Evolutionary conservation across 37 sponge, comb jelly and placozoan species (phyloP).

Genomic region (Tethya wilhelma): DNA sequence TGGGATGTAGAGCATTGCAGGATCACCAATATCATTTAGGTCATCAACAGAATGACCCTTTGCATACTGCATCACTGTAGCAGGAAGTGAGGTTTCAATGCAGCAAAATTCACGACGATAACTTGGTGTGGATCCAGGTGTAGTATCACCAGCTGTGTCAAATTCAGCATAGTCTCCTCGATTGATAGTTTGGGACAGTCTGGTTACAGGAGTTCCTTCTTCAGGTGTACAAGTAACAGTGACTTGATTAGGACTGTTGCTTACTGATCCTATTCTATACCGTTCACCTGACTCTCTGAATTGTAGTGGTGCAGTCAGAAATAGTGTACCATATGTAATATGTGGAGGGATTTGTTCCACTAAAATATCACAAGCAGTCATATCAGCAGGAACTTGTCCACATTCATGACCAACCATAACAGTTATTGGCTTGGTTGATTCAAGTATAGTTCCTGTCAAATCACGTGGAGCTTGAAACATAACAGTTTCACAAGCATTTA

Average conservation of each 20-base stretch:
- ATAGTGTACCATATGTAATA: constrained; percentile 19
- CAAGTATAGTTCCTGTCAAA: constrained; percentile 45
- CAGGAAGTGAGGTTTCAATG: constrained; percentile 39
- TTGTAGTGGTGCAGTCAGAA: constrained; percentile 17
- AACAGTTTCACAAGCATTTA: not conserved
- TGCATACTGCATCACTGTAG: constrained; percentile 45
- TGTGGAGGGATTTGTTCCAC: constrained; percentile 63
- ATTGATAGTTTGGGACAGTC: not conserved
- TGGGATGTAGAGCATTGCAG: constrained; percentile 38
- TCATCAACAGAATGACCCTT: constrained; percentile 48
- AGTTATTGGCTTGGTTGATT: constrained; percentile 28
- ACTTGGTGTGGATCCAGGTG: not conserved
- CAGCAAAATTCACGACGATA: constrained; percentile 49
- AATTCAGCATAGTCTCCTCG: not conserved
- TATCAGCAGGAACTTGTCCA: constrained; percentile 39
- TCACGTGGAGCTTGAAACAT: not conserved
- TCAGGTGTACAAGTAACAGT: constrained; percentile 30
- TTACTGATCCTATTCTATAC: constrained; percentile 19
- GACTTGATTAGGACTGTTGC: constrained; percentile 29
- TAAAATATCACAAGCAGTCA: constrained; percentile 60
- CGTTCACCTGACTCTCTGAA: constrained; percentile 28
- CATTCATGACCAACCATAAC: constrained; percentile 53
- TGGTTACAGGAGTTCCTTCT: no score
- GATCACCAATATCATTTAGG: constrained; percentile 49
- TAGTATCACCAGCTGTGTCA: not conserved